Percentiles rank a stretch among this genome's conserved stretches.
Evolutionary conservation across 2,888 invertebrate species (phyloP).

Genomic region (Campoplex capitator): DNA sequence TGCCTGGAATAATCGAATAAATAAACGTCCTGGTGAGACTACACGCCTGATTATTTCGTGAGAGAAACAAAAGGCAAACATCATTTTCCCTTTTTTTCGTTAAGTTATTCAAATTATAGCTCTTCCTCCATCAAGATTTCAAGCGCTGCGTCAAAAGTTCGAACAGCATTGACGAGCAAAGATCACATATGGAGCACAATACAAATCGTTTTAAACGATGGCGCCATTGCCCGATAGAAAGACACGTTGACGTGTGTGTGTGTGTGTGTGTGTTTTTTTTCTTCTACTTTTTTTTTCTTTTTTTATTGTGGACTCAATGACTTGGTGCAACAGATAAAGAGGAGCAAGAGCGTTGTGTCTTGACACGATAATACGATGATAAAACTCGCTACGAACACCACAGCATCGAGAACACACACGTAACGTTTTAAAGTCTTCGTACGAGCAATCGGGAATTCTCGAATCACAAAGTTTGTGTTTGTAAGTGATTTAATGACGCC

Average conservation of each 20-base stretch:
- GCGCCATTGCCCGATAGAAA: not conserved
- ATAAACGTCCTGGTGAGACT: no score
- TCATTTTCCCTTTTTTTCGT: not conserved
- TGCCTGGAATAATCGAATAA: no score
- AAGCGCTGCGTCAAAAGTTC: not conserved
- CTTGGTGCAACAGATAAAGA: not conserved
- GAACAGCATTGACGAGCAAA: not conserved
- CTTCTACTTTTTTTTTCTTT: not conserved
- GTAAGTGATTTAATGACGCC: not conserved
- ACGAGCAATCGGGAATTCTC: not conserved
- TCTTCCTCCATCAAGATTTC: not conserved
- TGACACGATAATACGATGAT: slow-evolving; percentile 17
- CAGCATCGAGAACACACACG: not conserved
- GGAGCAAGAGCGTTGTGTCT: not conserved
- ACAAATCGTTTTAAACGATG: slow-evolving; percentile 12
- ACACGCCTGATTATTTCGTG: no score
- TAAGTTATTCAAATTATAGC: no score
- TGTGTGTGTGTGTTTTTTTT: no score
- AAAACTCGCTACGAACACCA: not conserved
- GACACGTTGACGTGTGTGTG: not conserved
- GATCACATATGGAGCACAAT: not conserved
- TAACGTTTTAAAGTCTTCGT: not conserved
- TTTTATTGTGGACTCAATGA: not conserved
- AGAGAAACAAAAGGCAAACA: not conserved
- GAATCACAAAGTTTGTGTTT: not conserved